Conservation (phyloP, 2,797 vertebrate species). For the Clamator glandarius region DNA sequence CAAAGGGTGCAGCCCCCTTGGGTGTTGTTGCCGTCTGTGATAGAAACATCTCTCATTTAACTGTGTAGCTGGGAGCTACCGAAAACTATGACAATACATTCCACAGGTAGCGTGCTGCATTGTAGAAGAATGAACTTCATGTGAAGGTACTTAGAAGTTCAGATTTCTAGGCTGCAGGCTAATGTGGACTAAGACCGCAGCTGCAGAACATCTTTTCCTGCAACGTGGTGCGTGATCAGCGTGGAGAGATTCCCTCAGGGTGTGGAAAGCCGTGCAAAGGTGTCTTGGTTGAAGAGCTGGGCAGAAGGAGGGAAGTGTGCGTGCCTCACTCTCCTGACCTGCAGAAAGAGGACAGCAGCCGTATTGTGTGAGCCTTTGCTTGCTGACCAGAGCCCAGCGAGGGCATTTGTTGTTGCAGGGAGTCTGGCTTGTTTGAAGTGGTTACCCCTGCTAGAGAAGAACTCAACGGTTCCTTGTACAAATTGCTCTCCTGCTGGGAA, state of each 20-base stretch:
- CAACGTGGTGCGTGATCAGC: rapidly evolving
- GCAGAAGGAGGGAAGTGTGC: background rate
- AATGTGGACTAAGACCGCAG: rapidly evolving
- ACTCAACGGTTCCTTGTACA: background rate
- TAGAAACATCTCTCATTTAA: background rate
- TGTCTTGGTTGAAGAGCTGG: background rate
- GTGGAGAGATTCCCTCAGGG: rapidly evolving
- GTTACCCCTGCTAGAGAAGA: slow-evolving; percentile 4
- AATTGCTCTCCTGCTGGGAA: slow-evolving; percentile 65
- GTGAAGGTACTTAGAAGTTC: background rate
- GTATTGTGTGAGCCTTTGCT: background rate
- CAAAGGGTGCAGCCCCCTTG: background rate
- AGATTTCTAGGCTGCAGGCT: background rate
- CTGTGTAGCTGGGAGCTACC: background rate
- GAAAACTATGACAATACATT: background rate
- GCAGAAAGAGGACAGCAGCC: background rate
- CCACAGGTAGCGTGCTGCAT: rapidly evolving
- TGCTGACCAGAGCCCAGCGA: background rate
- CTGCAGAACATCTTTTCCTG: rapidly evolving
- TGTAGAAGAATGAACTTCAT: background rate
- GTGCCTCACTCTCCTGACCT: background rate
- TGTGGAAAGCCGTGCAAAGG: rapidly evolving
- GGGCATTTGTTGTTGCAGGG: background rate
- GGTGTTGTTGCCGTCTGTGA: rapidly evolving
- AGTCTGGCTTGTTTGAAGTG: slow-evolving; percentile 24